A percentile compares a stretch with the other conserved stretches of the same genome.
phyloP scores from a whole-genome alignment of 2,888 invertebrate species.

The Drosophila meridiana region DNA sequence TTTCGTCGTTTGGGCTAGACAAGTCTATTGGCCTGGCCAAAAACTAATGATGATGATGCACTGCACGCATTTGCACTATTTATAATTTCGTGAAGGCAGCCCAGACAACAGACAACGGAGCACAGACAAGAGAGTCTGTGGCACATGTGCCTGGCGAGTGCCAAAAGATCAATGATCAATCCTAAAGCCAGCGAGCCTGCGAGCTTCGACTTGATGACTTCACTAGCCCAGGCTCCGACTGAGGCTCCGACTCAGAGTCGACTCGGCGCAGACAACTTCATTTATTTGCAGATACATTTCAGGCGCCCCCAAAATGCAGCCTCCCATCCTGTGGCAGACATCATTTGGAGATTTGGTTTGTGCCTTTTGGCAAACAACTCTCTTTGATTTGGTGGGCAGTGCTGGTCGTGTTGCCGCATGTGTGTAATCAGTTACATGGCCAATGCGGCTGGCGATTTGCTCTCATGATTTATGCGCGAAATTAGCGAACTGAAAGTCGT shows the following conservation, averaged over 20 bases:
- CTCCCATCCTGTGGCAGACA: conserved; percentile 56
- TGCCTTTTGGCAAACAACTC: conserved; percentile 69
- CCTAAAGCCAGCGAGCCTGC: conserved; percentile 48
- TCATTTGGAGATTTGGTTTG: conserved; percentile 26
- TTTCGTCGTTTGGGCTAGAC: conserved; percentile 44
- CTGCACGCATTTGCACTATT: conserved; percentile 81
- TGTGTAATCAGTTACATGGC: conserved; percentile 73
- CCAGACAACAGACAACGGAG: conserved; percentile 13
- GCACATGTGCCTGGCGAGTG: conserved; percentile 69
- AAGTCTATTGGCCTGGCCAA: conserved; percentile 73
- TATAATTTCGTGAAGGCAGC: conserved; percentile 72
- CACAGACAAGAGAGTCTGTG: conserved; percentile 20
- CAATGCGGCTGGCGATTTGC: conserved; percentile 56
- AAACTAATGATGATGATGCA: conserved; percentile 83
- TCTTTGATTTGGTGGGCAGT: conserved; percentile 74
- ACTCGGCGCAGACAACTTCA: conserved; percentile 78
- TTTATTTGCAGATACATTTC: conserved; percentile 83
- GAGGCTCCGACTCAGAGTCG: neutral
- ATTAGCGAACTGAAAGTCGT: conserved; percentile 69
- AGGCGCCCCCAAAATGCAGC: conserved; percentile 63
- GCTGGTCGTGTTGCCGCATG: conserved; percentile 64
- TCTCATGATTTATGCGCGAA: conserved; percentile 77
- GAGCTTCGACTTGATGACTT: conserved; percentile 64
- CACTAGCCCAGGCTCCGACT: conserved; percentile 55
- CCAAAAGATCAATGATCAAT: conserved; percentile 83